A percentile compares a stretch with the other conserved stretches of the same genome.
phyloP scores from a whole-genome alignment of 2,113 vertebrate species.

The Illadopsis cleaveri region DNA sequence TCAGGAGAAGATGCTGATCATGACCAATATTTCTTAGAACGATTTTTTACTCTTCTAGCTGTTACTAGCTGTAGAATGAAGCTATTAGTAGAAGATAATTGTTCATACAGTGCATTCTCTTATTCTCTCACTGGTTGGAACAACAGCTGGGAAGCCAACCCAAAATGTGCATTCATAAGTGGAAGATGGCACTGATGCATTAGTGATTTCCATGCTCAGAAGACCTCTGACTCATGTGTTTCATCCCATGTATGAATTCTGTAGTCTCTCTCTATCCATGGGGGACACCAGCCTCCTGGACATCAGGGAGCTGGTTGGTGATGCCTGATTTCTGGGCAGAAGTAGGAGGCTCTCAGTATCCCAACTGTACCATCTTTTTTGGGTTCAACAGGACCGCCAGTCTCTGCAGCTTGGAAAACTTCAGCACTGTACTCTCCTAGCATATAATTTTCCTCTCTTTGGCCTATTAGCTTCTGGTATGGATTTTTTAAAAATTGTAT shows the following conservation, averaged over 20 bases:
- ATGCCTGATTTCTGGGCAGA: not conserved
- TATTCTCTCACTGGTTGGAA: not conserved
- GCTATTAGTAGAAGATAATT: not conserved
- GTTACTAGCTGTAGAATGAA: not conserved
- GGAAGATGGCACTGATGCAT: not conserved
- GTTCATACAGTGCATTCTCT: not conserved
- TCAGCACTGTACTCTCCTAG: not conserved
- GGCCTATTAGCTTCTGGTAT: not conserved
- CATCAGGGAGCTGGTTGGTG: not conserved
- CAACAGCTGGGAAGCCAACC: not conserved
- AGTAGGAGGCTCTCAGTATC: not conserved
- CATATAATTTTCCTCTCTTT: not conserved
- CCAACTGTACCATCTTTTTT: not conserved
- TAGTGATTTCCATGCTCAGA: not conserved
- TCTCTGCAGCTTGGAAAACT: not conserved
- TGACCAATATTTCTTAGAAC: not conserved
- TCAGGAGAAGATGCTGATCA: not conserved
- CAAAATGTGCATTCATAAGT: not conserved
- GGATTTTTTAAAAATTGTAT: fast-evolving
- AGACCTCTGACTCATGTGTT: not conserved
- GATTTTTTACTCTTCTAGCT: not conserved
- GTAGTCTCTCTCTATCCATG: not conserved
- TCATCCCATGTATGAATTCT: not conserved
- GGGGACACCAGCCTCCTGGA: not conserved
- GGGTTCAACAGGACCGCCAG: not conserved